These are phyloP conservation scores for Apomyelois bistriatella DNA, from an alignment of 2,888 invertebrate genomes.

Conservation along the genomic window DNA sequence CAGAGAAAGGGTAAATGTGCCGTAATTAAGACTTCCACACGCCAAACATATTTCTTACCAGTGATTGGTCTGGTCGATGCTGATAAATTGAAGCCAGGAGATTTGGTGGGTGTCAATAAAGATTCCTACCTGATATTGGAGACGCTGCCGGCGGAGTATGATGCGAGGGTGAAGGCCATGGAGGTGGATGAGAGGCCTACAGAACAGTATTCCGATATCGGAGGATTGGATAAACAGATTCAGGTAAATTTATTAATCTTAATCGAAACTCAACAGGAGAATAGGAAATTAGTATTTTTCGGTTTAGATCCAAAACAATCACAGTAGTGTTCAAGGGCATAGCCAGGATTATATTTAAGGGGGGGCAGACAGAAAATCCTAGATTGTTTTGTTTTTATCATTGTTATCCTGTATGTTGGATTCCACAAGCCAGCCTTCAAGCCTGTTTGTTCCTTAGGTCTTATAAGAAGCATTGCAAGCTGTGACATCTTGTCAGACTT, in stretches of 20 bases:
- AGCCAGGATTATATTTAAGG: no score
- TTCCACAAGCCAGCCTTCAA: no score
- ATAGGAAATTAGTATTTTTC: no score
- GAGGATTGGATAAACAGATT: slow-evolving; percentile 99
- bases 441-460: no score
- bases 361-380: no score
- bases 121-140: slow-evolving; percentile 99
- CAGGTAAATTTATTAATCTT: slow-evolving; percentile 59
- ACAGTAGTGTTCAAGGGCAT: no score
- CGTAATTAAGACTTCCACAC: slow-evolving; percentile 99
- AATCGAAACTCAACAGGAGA: no score
- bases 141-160: slow-evolving; percentile 97
- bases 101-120: slow-evolving; percentile 95
- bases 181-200: slow-evolving; percentile 99
- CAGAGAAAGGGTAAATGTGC: slow-evolving; percentile 99
- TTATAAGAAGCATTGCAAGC: no score
- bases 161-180: slow-evolving; percentile 99
- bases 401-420: no score
- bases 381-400: no score
- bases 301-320: no score
- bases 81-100: slow-evolving; percentile 98
- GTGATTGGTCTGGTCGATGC: slow-evolving; percentile 99
- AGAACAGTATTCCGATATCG: slow-evolving; percentile 99
- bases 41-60: slow-evolving; percentile 99
- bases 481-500: no score